Conservation (phyloP, 2,113 vertebrate genomes). For the Microtus richardsoni region DNA sequence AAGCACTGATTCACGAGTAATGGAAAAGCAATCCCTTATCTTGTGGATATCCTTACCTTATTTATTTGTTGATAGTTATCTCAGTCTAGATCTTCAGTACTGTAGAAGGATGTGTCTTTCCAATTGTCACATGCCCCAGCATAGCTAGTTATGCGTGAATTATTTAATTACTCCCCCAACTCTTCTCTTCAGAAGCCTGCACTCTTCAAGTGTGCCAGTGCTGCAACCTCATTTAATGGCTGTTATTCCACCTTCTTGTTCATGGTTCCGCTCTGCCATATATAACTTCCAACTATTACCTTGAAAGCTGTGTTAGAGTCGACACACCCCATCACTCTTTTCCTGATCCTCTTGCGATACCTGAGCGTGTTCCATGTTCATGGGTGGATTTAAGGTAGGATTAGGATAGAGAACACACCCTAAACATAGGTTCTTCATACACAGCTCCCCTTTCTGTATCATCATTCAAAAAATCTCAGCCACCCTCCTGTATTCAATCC, state of each 20-base stretch:
- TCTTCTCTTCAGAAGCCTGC: neutral
- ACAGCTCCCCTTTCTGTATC: neutral
- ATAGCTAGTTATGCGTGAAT: neutral
- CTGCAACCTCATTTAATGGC: neutral
- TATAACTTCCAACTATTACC: neutral
- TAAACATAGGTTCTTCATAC: neutral
- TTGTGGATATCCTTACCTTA: neutral
- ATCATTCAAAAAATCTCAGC: neutral
- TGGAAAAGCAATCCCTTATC: neutral
- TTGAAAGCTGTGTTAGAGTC: neutral
- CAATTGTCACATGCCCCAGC: neutral
- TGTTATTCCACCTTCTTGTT: neutral
- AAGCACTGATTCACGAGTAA: neutral
- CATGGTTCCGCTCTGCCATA: neutral
- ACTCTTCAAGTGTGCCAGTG: neutral
- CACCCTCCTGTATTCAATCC: neutral
- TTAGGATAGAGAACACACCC: neutral
- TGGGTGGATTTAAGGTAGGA: neutral
- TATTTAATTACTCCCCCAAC: no score
- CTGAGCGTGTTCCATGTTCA: neutral
- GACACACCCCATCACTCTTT: fast-evolving
- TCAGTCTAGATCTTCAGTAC: neutral
- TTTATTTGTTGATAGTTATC: neutral
- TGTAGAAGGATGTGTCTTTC: neutral
- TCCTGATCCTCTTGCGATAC: neutral